phyloP scores from a whole-genome alignment of 2,113 vertebrate genomes.

The Dryoscopus gambensis region DNA sequence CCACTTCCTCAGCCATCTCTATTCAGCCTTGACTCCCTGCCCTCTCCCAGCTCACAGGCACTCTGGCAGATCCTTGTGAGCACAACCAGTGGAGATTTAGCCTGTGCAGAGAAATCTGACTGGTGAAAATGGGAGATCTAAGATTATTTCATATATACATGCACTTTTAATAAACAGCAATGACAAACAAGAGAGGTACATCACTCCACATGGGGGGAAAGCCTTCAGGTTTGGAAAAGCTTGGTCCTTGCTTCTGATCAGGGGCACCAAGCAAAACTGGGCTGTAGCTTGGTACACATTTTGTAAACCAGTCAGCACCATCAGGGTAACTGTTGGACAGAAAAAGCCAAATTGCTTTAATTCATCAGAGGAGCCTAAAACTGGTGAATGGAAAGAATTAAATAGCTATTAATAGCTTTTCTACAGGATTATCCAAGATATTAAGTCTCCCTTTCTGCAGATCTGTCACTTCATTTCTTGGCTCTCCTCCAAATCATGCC shows the following conservation, averaged over 20 bases:
- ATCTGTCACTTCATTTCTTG: neutral
- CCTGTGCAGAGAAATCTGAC: neutral
- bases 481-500: neutral
- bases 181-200: neutral
- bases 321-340: neutral
- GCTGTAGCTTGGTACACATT: neutral
- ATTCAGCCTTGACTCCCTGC: neutral
- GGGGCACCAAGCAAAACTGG: neutral
- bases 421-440: neutral
- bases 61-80: neutral
- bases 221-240: neutral
- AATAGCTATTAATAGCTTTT: neutral
- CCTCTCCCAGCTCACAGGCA: neutral
- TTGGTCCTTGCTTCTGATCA: neutral
- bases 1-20: neutral
- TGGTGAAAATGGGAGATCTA: neutral
- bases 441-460: neutral
- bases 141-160: neutral
- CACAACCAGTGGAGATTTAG: neutral
- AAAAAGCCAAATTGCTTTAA: neutral
- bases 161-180: neutral
- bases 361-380: neutral
- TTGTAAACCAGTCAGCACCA: neutral
- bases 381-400: neutral
- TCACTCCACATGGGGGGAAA: neutral